Evolutionary conservation across 2,888 invertebrate genomes (phyloP), one percentile per base, ranked within the genome.

Genomic region (Seira musarum): DNA sequence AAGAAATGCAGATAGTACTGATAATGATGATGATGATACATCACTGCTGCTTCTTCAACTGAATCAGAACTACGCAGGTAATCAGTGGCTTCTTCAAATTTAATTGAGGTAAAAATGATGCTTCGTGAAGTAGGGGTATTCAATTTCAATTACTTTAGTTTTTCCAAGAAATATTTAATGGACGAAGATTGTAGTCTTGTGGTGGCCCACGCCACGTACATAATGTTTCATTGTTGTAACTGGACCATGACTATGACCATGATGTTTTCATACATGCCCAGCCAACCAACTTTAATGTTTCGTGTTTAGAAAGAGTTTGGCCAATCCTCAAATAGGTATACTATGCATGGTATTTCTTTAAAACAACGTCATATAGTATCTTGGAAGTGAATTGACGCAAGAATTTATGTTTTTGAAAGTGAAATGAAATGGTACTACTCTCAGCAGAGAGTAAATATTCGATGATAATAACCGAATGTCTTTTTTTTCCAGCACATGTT

Each of bases 401-500:
- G n/a, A n/a, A n/a, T n/a, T n/a, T n/a, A 40, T 13, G 13, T 40
- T 40, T 40, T 40, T 40, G 40, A 40, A 40, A 13, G 40, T 8
- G 40, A 40, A 40, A 13, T 57, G 10, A 6, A 57, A 6, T 57
- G 8, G 15, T 6, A 5, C n/a, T 3, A 19, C 19, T 57, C 57
- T 19, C n/a, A 19, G n/a, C 19, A 13, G 13, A 13, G 13, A 46
- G 46, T 46, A 6, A 46, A 46, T 6, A 46, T 10, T 46, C 8
- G 13, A 24, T 65, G 1, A 6, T 21, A 15, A 65, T 65, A 8
- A 15, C 24, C 71, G 57, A 66, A 72, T 60, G 57, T 69, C 60
- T 64, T 85, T 68, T 63, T 25, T 73, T 61, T 64, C 64, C 53
- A 91, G 91, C 88, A 90, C 79, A 85, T 91, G 86, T 89, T 91